These are phyloP conservation scores for Metaphire vulgaris DNA, from an alignment of 1,140 invertebrate genomes.

Conservation along the genomic window DNA sequence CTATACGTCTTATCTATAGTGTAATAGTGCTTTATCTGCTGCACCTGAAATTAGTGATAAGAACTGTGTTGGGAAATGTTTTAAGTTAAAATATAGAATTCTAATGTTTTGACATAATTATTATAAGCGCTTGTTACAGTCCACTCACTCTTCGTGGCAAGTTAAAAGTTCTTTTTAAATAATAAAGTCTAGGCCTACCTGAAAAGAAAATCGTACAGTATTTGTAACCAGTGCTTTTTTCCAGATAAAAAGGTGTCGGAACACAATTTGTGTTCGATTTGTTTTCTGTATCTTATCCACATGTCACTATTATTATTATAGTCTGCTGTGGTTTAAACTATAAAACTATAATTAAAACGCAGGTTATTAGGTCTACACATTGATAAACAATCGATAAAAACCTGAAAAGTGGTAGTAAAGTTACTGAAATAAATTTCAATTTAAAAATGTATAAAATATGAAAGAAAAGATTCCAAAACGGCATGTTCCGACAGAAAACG, in stretches of 20 bases:
- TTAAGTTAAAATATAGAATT: not conserved
- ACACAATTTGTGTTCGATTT: not conserved
- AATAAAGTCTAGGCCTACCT: not conserved
- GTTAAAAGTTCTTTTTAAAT: too few relatives aligned
- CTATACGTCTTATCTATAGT: too few relatives aligned
- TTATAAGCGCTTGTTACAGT: not conserved
- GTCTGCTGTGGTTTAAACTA: too few relatives aligned
- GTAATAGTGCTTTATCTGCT: too few relatives aligned
- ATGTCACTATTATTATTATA: too few relatives aligned
- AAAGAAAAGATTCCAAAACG: too few relatives aligned
- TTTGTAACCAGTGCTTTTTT: not conserved
- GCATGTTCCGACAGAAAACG: too few relatives aligned
- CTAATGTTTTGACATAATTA: not conserved
- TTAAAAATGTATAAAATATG: not conserved
- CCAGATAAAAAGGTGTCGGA: not conserved
- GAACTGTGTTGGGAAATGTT: too few relatives aligned
- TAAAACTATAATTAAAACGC: not conserved
- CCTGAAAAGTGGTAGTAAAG: not conserved
- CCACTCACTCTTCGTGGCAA: not conserved
- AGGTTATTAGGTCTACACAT: not conserved
- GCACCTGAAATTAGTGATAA: not conserved
- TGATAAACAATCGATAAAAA: not conserved
- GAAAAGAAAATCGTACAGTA: not conserved
- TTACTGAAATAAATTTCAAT: not conserved
- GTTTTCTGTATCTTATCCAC: too few relatives aligned